These are phyloP conservation scores for Excalfactoria chinensis DNA, from an alignment of 2,113 vertebrate species.

Conservation along the genomic window DNA sequence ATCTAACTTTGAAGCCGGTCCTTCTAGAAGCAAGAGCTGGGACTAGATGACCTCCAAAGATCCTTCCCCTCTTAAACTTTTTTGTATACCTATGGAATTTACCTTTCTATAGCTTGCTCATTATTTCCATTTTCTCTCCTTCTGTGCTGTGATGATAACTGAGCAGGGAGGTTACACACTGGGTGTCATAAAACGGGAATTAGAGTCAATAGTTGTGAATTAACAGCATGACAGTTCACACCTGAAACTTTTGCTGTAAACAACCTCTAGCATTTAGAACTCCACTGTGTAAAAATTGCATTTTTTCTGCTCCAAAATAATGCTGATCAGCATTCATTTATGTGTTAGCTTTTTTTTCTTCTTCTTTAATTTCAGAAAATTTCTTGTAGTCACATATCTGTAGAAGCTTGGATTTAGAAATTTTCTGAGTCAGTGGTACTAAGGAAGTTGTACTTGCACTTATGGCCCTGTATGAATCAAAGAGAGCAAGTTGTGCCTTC, in stretches of 20 bases:
- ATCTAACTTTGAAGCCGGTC: background rate
- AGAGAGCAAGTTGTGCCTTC: background rate
- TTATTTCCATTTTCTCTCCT: background rate
- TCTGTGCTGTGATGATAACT: background rate
- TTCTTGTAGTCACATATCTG: background rate
- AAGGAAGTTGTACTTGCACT: background rate
- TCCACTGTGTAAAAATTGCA: background rate
- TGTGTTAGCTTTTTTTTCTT: background rate
- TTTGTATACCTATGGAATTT: background rate
- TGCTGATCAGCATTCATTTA: background rate
- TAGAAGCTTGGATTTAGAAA: background rate
- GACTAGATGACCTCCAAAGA: background rate
- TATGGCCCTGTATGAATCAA: background rate
- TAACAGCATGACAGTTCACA: background rate
- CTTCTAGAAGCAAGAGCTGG: background rate
- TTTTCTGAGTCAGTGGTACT: background rate
- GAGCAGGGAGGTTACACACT: background rate
- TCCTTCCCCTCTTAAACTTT: background rate
- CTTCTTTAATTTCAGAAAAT: background rate
- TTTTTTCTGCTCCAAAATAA: background rate
- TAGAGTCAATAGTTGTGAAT: background rate
- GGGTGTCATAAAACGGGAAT: background rate
- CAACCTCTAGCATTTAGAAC: background rate
- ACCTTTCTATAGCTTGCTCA: background rate
- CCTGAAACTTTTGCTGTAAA: background rate